Conservation (phyloP, 1,140 invertebrate species). For the Drosophila littoralis region DNA sequence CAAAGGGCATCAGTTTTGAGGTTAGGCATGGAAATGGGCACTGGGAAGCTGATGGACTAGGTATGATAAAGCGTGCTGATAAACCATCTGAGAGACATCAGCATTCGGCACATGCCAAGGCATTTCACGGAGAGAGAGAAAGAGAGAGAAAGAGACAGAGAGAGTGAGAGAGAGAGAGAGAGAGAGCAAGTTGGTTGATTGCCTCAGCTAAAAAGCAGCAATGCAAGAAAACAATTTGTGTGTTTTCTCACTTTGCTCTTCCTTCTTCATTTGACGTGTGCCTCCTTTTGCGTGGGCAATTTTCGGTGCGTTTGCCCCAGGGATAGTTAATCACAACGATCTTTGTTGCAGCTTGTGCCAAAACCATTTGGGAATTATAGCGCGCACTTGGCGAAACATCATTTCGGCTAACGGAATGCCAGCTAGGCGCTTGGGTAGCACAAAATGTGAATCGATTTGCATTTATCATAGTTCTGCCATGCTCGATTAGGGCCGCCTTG, state of each 20-base stretch:
- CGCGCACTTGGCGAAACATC: not conserved
- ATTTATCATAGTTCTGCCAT: too few species aligned
- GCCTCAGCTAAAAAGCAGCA: constrained; percentile 1
- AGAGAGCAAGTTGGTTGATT: not conserved
- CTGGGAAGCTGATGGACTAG: not conserved
- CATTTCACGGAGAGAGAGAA: constrained; percentile 12
- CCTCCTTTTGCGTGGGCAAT: not conserved
- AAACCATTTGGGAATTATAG: constrained; percentile 37
- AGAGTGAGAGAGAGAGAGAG: not conserved
- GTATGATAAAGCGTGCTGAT: constrained; percentile 44
- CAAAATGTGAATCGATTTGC: too few species aligned
- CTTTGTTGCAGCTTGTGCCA: constrained; percentile 18
- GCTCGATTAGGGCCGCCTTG: too few species aligned
- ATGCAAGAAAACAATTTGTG: constrained; percentile 6
- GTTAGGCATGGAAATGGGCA: constrained; percentile 5
- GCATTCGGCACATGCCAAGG: constrained; percentile 16
- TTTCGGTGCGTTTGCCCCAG: constrained; percentile 8
- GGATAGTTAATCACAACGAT: constrained; percentile 38
- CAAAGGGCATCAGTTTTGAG: constrained; percentile 6
- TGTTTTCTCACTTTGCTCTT: too few species aligned
- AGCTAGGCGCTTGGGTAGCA: too few species aligned
- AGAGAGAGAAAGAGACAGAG: too few species aligned
- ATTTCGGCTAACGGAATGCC: too few species aligned
- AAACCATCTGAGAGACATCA: constrained; percentile 38
- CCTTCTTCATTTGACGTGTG: constrained; percentile 7